Evolutionary conservation across 2,888 invertebrate species (phyloP).

Genomic region (Octonoba sinensis): DNA sequence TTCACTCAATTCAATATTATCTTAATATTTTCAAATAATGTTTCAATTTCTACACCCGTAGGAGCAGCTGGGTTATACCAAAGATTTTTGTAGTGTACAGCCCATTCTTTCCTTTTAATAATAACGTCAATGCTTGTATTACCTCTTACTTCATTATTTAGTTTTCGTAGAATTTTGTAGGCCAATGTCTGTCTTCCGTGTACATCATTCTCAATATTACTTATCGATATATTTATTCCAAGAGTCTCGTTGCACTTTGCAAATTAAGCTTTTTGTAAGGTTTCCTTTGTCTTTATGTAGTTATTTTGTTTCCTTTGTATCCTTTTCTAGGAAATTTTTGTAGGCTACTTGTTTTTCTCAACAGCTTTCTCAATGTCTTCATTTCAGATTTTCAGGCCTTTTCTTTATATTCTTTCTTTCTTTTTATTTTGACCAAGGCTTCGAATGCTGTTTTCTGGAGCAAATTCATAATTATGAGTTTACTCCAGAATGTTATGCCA

Average conservation of each 20-base stretch:
- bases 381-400: slow-evolving; percentile 8
- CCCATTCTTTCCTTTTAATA: background rate
- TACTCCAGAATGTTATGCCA: slow-evolving; percentile 3
- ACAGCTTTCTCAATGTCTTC: background rate
- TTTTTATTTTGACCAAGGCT: slow-evolving; percentile 1
- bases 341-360: background rate
- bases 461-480: no score
- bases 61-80: background rate
- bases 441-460: background rate
- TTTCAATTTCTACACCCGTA: background rate
- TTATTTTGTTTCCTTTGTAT: background rate
- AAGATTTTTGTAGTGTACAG: background rate
- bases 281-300: background rate
- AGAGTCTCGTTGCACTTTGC: no score
- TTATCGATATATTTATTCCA: no score
- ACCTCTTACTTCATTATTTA: no score
- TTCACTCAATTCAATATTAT: no score
- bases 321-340: background rate
- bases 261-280: background rate
- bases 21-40: no score
- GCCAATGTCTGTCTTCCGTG: no score
- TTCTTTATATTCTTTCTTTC: background rate
- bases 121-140: no score
- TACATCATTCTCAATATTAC: no score
- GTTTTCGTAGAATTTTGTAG: no score